Conservation (phyloP, 2,797 vertebrate species). For the Rhodeus uyekii region DNA sequence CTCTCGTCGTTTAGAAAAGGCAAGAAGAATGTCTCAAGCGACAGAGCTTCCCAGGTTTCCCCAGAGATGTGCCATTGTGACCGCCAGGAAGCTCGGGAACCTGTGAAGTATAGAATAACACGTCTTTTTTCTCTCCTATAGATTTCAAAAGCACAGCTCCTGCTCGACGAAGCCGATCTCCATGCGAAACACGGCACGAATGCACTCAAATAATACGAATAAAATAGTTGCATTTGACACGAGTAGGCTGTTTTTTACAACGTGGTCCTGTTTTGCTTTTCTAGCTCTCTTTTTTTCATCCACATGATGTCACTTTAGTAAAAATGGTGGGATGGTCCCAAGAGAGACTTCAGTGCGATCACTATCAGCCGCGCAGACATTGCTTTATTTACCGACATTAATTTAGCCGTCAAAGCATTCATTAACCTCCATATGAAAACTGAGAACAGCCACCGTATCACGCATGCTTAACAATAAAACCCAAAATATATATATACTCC, state of each 20-base stretch:
- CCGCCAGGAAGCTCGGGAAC: constrained; percentile 73
- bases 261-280: neutral
- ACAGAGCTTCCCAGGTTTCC: constrained; percentile 76
- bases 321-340: constrained; percentile 23
- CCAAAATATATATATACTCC: constrained; percentile 30
- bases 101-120: constrained; percentile 79
- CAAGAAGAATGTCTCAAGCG: constrained; percentile 70
- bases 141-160: constrained; percentile 62
- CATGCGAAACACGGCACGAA: neutral
- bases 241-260: neutral
- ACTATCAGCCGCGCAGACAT: neutral
- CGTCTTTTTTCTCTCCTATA: constrained; percentile 74
- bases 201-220: neutral
- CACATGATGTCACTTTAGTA: constrained; percentile 11
- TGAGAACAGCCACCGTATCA: neutral
- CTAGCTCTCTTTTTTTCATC: neutral
- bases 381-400: neutral
- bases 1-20: constrained; percentile 70
- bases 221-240: neutral
- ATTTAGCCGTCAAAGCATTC: neutral
- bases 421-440: neutral
- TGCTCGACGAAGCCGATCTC: constrained; percentile 22
- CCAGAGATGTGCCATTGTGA: constrained; percentile 78
- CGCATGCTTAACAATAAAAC: neutral
- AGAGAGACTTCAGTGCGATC: constrained; percentile 24